A percentile compares a stretch with the other conserved stretches of the same genome.
phyloP scores from a whole-genome alignment of 2,113 vertebrate genomes.

The Sylvilagus bachmani region DNA sequence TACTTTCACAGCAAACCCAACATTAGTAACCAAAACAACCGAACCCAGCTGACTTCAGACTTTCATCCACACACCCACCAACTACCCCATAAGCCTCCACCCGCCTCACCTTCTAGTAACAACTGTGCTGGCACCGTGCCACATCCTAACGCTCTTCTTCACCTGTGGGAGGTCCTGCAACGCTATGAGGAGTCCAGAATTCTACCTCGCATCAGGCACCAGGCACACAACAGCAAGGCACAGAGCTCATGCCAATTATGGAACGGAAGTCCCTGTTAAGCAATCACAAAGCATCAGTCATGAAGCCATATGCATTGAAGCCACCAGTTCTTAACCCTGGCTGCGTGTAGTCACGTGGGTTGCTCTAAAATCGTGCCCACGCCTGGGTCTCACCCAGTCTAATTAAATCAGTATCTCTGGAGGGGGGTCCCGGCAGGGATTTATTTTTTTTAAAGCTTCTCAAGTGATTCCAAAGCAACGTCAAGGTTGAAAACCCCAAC shows the following conservation, averaged over 20 bases:
- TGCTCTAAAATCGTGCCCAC: constrained; percentile 41
- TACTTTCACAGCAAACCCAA: not conserved
- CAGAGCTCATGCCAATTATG: not conserved
- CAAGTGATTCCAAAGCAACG: constrained; percentile 19
- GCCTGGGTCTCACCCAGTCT: constrained; percentile 19
- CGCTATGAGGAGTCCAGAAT: not conserved
- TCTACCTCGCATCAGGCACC: not conserved
- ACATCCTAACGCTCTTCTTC: not conserved
- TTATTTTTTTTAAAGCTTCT: constrained; percentile 57
- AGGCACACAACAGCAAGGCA: not conserved
- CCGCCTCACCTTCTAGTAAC: not conserved
- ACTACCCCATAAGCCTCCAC: not conserved
- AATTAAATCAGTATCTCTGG: constrained; percentile 35
- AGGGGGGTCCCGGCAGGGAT: not conserved
- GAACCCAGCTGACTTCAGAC: not conserved
- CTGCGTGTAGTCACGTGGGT: not conserved
- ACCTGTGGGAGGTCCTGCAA: not conserved
- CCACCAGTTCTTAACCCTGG: not conserved
- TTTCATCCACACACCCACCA: not conserved
- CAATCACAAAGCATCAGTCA: constrained; percentile 32
- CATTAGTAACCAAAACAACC: not conserved
- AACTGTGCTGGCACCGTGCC: not conserved
- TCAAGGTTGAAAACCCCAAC: constrained; percentile 29
- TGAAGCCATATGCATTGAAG: constrained; percentile 6
- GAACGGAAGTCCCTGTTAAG: not conserved